Base-by-base conservation (phyloP, 2,888 invertebrate genomes). In the Gari tellinella region DNA sequence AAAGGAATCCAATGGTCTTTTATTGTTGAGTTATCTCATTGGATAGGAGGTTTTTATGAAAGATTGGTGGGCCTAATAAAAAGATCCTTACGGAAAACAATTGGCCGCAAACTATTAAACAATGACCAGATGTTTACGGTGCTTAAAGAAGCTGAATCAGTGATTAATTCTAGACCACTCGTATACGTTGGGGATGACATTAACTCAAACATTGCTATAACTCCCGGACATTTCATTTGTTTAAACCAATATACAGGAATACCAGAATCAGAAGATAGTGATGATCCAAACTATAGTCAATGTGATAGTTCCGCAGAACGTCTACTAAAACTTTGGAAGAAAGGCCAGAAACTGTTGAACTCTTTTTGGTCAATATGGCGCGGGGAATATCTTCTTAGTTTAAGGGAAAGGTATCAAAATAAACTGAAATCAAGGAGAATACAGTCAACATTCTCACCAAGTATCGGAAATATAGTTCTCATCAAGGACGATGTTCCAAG, bases 231-330 rank as follows among this genome's bases (percentile, higher is more conserved):
- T n/a, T 57, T 57, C n/a, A 43, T 43, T 45, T 57, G 43, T 15
- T 25, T 57, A 57, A 57, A 57, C 23, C 57, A 17, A 43, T 43
- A 57, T 7, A 45, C 31, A 12, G 55, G 55, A 19, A 55, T 55
- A 38, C 55, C 55, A 19, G 55, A 55, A 40, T 19, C 19, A 38
- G 21, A 55, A 5, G 17, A n/a, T 5, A 19, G n/a, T 21, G 41
- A 15, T 10, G 55, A 45, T n/a, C 23, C 57, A 37, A 31, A 46
- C 2, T 46, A 17, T 19, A 48, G 46, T 12, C 26, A 4, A 21
- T 17, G 17, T 21, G 37, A 48, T 4, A 48, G 48, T 21, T 48
- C 46, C 10, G 58, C 58, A 19, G 48, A 58, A 4, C 23, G 21
- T 46, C 31, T 48, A 19, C 48, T 58, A 5, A 31, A 45, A 26